phyloP scores from a whole-genome alignment of 2,888 invertebrate species.

The Tenthredo notha region DNA sequence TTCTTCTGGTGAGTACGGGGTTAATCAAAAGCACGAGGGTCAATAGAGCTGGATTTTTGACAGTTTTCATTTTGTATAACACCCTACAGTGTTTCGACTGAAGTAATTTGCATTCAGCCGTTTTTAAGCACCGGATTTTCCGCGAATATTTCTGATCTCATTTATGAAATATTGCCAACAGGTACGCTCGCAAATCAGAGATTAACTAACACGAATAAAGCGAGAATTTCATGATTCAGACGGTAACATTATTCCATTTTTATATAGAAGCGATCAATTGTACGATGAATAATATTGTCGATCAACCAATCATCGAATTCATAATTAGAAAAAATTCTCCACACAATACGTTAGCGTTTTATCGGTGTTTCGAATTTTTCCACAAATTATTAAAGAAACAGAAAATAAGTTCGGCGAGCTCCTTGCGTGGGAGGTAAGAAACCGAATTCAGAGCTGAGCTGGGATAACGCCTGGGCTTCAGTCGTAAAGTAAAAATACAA shows the following conservation, averaged over 20 bases:
- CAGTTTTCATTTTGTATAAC: constrained; percentile 29
- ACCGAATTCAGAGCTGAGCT: constrained; percentile 29
- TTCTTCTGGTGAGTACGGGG: neutral
- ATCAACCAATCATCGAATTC: neutral
- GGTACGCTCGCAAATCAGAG: neutral
- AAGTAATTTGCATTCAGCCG: constrained; percentile 6
- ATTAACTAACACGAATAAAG: neutral
- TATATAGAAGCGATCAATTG: neutral
- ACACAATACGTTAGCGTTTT: neutral
- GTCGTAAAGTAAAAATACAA: constrained; percentile 49
- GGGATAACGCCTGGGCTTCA: constrained; percentile 23
- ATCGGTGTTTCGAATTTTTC: neutral
- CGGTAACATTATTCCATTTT: neutral
- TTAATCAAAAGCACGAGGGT: neutral
- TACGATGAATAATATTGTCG: neutral
- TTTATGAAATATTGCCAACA: constrained; percentile 23
- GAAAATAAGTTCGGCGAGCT: neutral
- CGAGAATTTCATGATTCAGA: neutral
- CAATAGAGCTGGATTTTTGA: neutral
- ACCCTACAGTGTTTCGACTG: neutral
- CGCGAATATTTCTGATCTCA: constrained; percentile 13
- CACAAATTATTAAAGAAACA: neutral
- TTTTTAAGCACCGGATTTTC: constrained; percentile 8
- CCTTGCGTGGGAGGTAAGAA: constrained; percentile 4
- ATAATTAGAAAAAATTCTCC: neutral